Conservation (phyloP, 1,140 invertebrate species). For the Elymnias hypermnestra region DNA sequence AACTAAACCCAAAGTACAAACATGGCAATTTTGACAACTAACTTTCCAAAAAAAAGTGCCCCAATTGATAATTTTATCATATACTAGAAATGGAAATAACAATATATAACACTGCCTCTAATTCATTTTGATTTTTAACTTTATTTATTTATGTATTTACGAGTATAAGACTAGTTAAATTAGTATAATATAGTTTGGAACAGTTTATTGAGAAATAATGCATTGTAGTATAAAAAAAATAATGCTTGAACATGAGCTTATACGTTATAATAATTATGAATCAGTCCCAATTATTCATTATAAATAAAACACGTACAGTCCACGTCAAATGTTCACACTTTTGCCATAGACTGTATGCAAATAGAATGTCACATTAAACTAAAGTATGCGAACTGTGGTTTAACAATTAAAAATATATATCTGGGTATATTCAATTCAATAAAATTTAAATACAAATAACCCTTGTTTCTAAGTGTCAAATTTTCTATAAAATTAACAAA, state of each 20-base stretch:
- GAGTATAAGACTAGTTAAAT: too few relatives aligned
- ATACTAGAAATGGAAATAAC: too few relatives aligned
- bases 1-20: too few relatives aligned
- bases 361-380: not conserved
- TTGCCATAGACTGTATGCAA: not conserved
- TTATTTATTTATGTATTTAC: too few relatives aligned
- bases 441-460: not conserved
- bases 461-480: not conserved
- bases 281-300: conserved; percentile 4
- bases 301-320: not conserved
- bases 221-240: not conserved
- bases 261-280: not conserved
- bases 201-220: too few relatives aligned
- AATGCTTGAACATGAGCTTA: not conserved
- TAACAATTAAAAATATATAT: not conserved
- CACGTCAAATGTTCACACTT: not conserved
- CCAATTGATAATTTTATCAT: too few relatives aligned
- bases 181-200: too few relatives aligned
- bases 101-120: too few relatives aligned
- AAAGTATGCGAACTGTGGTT: conserved; percentile 4
- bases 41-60: too few relatives aligned
- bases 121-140: too few relatives aligned
- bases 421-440: not conserved
- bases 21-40: too few relatives aligned
- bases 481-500: not conserved